A percentile compares a stretch with the other conserved stretches of the same genome.
phyloP scores from a whole-genome alignment of 2,797 vertebrate species.

The Phalloptychus januarius region DNA sequence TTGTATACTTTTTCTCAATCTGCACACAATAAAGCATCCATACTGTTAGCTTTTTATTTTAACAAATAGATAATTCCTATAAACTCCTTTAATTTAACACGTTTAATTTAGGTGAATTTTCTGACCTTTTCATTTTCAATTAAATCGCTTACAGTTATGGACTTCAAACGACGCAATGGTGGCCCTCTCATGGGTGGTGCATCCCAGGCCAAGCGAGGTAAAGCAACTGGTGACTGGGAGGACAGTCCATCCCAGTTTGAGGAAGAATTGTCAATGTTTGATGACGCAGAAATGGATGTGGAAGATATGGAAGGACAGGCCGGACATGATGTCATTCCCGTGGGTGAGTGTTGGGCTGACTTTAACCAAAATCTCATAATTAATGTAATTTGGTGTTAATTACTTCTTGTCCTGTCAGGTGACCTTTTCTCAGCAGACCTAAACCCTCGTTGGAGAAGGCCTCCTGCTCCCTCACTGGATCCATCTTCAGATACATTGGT shows the following conservation, averaged over 20 bases:
- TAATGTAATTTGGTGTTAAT: background rate
- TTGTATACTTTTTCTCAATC: background rate
- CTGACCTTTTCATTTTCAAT: background rate
- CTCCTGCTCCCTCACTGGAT: constrained; percentile 72
- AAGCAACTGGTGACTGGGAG: constrained; percentile 80
- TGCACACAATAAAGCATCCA: background rate
- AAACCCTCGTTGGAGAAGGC: constrained; percentile 87
- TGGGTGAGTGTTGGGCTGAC: constrained; percentile 70
- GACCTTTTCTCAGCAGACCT: constrained; percentile 80
- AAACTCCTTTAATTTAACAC: no score
- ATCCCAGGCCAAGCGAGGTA: constrained; percentile 81
- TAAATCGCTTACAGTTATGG: constrained; percentile 74
- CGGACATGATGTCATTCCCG: constrained; percentile 77
- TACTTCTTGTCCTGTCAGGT: constrained; percentile 66
- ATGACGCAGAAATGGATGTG: constrained; percentile 84
- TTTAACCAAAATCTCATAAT: background rate
- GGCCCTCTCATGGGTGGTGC: constrained; percentile 44
- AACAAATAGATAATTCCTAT: no score
- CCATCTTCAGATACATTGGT: constrained; percentile 77
- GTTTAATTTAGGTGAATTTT: no score
- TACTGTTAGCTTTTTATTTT: no score
- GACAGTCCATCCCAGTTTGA: constrained; percentile 88
- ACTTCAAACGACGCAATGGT: constrained; percentile 80
- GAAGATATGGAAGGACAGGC: constrained; percentile 83
- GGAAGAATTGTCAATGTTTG: constrained; percentile 87